Evolutionary conservation across 1,140 invertebrate genomes (phyloP), one percentile per base, ranked within the genome.

Genomic region (Lethrus apterus): DNA sequence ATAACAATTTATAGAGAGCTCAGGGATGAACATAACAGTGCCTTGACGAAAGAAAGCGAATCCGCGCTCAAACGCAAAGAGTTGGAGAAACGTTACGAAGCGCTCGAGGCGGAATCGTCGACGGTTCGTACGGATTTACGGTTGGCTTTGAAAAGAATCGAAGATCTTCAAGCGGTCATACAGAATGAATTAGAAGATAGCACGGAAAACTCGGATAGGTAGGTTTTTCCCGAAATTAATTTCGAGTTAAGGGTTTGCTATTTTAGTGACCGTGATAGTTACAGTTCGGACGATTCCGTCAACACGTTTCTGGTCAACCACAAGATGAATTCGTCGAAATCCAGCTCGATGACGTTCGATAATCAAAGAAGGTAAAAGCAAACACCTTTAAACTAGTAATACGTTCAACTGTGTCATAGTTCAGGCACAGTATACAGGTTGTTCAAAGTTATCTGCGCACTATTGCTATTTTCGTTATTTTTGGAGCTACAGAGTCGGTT

Each of bases 141-240:
- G 43, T 67, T 91, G 54, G 87, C 89, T 4, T 67, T 89, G 52
- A 86, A 89, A 63, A 72, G 88, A 56, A 89, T 91, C 50, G 82
- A 87, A 34, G 88, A 91, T 66, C 66, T 92, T 5, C 87, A 90
- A 56, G 78, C 81, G 55, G 87, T 86, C n/a, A 82, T 91, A 62
- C 83, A 89, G 59, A 87, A 78, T 2, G 79, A 81, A 45, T 70
- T 82, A 41, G 81, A 83, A 44, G 75, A 77, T 57, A 72, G 65
- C n/a, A 74, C 70, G 21, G 77, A 79, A 48, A 77, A 77, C 53
- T 77, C 75, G 44, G 78, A 80, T 48, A 79, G 77, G 76, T 79
- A 63, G 56, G 33, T 29, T 38, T n/a, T 24, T 29, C 14, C 24
- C 15, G 10, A 20, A 9, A 2, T 46, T 33, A 18, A 17, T 21